Base-by-base conservation (phyloP, 2,797 vertebrate genomes). In the Eurystomus glaucurus region DNA sequence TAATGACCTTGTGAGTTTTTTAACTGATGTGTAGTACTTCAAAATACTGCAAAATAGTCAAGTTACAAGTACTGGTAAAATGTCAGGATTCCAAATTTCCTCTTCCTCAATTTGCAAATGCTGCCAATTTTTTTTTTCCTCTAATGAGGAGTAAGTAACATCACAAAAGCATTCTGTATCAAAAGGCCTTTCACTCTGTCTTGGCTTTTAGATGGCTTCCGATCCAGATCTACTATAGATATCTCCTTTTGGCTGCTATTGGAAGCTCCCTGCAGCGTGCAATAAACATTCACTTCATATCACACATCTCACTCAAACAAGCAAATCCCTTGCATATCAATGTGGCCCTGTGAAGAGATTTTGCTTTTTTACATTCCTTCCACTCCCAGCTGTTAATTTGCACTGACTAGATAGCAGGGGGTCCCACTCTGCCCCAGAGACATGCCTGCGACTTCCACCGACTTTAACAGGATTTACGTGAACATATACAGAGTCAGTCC, bases 251-350 rank as follows among this genome's bases (percentile, higher is more conserved):
- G 96, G 94, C 80, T 95, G 83, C 93, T 91, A 87, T 31, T 94
- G 88, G 96, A 85, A 89, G 83, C 77, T 97, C 95, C 96, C 96
- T 83, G 94, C 92, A 88, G 95, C 0, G 86, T 93, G 93, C 92
- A 97, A 93, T 95, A 97, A 96, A 97, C 95, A 96, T 95, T 96
- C 96, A 96, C 92, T 97, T 95, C 93, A 92, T 96, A 97, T 97
- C 92, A 95, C 86, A 71, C 86, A 94, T 97, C 96, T 96, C 75
- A 11, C 70, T 69, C 90, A 93, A 96, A 96, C 96, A 96, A 92
- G 94, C 68, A 96, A 95, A 97, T 96, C 95, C 94, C 81, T 89
- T 95, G 95, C 95, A 96, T 97, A 96, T 97, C 96, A 97, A 97
- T 95, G 95, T 69, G 81, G 68, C 48, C 61, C 88, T 93, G 94